Evolutionary conservation across 2,888 invertebrate species (phyloP).

Genomic region (Iphiclides podalirius): DNA sequence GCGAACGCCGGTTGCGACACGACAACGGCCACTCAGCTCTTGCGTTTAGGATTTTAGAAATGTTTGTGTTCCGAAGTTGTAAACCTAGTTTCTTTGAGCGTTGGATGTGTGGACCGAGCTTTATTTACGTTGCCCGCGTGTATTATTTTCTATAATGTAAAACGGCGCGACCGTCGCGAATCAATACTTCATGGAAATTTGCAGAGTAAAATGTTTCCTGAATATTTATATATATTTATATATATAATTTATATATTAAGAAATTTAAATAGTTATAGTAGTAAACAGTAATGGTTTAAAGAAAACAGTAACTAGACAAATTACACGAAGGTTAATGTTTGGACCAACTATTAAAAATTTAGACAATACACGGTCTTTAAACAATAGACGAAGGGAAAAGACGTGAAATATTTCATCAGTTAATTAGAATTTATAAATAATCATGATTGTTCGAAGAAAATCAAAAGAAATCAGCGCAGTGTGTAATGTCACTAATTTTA

Average conservation of each 20-base stretch:
- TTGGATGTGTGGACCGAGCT: conserved; percentile 19
- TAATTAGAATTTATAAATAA: background rate
- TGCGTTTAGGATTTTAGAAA: conserved; percentile 65
- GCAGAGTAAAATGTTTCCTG: no score
- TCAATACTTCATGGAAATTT: no score
- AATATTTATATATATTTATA: no score
- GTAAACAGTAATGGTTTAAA: no score
- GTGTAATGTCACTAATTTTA: conserved; percentile 11
- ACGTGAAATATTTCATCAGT: background rate
- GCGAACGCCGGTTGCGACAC: conserved; percentile 64
- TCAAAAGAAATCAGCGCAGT: no score
- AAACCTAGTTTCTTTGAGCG: conserved; percentile 66
- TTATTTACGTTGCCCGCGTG: conserved; percentile 19
- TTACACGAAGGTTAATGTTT: no score
- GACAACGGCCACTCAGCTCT: conserved; percentile 44
- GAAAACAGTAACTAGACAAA: no score
- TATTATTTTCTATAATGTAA: conserved; percentile 17
- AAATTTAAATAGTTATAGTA: no score
- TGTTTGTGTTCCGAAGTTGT: conserved; percentile 67
- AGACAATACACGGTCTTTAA: background rate
- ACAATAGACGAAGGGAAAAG: background rate
- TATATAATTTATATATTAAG: no score
- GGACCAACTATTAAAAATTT: no score
- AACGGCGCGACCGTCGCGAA: background rate
- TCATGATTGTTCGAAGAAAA: background rate